A percentile compares a stretch with the other conserved stretches of the same genome.
phyloP scores from a whole-genome alignment of 2,113 vertebrate species.

The Corythornis cristatus region DNA sequence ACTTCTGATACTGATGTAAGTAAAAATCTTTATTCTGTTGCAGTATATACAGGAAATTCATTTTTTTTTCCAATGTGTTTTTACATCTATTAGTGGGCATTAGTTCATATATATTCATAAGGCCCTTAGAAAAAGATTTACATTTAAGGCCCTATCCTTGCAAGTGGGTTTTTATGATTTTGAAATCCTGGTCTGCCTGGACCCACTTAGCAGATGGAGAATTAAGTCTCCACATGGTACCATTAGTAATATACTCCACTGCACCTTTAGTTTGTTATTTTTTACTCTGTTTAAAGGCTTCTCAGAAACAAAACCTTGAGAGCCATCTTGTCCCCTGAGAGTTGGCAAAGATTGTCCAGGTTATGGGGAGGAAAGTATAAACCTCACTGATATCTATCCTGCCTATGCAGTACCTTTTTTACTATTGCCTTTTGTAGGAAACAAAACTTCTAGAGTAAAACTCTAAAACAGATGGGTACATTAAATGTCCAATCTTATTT shows the following conservation, averaged over 20 bases:
- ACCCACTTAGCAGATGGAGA: background rate
- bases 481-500: background rate
- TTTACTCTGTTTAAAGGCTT: background rate
- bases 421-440: background rate
- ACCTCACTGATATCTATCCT: background rate
- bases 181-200: background rate
- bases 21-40: background rate
- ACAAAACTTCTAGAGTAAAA: background rate
- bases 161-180: background rate
- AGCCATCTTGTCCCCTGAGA: background rate
- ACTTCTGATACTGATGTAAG: background rate
- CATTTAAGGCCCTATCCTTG: background rate
- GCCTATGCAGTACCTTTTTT: background rate
- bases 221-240: background rate
- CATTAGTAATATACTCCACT: background rate
- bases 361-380: background rate
- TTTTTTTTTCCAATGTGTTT: background rate
- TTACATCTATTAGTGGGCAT: background rate
- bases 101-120: conserved; percentile 14
- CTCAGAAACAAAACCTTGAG: background rate
- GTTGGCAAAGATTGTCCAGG: background rate
- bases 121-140: background rate
- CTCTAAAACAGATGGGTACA: background rate
- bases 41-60: background rate
- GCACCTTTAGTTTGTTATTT: background rate